Evolutionary conservation across 1,140 invertebrate species (phyloP).

Genomic region (Forficula auricularia): DNA sequence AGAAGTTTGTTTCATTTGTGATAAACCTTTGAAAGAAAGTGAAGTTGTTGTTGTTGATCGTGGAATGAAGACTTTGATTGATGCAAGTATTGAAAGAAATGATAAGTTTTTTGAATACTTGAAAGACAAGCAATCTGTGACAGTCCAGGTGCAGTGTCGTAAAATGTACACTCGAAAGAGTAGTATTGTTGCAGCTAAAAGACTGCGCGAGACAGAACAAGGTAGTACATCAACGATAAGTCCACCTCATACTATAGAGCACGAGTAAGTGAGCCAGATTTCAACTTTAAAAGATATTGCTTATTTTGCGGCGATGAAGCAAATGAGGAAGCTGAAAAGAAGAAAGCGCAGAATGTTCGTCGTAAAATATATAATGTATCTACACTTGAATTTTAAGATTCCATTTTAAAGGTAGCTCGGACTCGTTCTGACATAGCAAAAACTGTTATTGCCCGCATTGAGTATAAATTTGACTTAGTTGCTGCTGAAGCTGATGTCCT

Average conservation of each 20-base stretch:
- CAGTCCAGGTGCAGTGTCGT: slow-evolving; percentile 13
- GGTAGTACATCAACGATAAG: slow-evolving; percentile 15
- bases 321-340: slow-evolving; percentile 15
- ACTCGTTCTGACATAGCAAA: too few species aligned
- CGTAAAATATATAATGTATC: too few species aligned
- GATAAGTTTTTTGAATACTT: slow-evolving; percentile 14
- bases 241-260: slow-evolving; percentile 17
- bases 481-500: slow-evolving; percentile 15
- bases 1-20: slow-evolving; percentile 10
- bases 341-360: too few species aligned
- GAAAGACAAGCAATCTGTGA: slow-evolving; percentile 12
- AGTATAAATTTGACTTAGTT: too few species aligned
- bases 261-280: slow-evolving; percentile 17
- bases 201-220: slow-evolving; percentile 16
- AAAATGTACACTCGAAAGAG: slow-evolving; percentile 12
- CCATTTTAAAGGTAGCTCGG: too few species aligned
- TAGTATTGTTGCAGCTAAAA: slow-evolving; percentile 15
- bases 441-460: too few species aligned
- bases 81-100: slow-evolving; percentile 13
- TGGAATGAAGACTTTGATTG: slow-evolving; percentile 14
- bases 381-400: too few species aligned
- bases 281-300: slow-evolving; percentile 19
- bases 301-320: slow-evolving; percentile 20
- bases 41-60: too few species aligned
- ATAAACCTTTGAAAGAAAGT: slow-evolving; percentile 13